A percentile compares a stretch with the other conserved stretches of the same genome.
Conservation (phyloP, 2,888 invertebrate species). For the Anoplius nigerrimus region DNA sequence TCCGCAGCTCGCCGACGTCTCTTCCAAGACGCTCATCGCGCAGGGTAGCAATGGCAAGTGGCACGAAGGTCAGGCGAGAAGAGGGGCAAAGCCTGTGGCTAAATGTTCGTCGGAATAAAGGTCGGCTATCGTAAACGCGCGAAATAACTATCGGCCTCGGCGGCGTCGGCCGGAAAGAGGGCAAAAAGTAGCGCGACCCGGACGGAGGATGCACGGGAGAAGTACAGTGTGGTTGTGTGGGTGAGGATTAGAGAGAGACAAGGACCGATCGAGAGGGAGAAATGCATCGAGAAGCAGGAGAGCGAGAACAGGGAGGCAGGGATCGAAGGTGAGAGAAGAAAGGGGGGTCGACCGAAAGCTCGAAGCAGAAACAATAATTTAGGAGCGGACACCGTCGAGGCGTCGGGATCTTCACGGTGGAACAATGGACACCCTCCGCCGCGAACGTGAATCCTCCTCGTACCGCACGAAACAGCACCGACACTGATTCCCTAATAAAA, state of each 20-base stretch:
- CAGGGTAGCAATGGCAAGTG: neutral
- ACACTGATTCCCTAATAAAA: constrained; percentile 63
- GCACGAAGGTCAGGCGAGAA: constrained; percentile 3
- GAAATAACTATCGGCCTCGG: constrained; percentile 60
- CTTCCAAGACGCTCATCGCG: neutral
- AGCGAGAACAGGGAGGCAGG: too few species aligned
- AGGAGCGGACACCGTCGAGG: constrained; percentile 43
- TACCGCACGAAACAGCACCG: constrained; percentile 38
- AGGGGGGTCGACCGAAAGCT: constrained; percentile 24
- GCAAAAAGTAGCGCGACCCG: constrained; percentile 14
- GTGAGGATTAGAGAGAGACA: constrained; percentile 13
- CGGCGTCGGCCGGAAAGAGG: constrained; percentile 16
- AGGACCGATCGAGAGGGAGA: neutral
- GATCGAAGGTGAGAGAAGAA: neutral
- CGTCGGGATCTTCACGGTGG: constrained; percentile 32
- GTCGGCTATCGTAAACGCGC: constrained; percentile 64
- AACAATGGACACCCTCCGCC: constrained; percentile 39
- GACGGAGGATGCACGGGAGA: constrained; percentile 35
- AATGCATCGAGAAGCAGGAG: neutral
- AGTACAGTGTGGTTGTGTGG: too few species aligned
- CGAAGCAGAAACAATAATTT: constrained; percentile 57
- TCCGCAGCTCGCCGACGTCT: neutral
- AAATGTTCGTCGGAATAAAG: constrained; percentile 58
- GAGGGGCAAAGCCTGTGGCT: constrained; percentile 42
- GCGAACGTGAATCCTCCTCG: constrained; percentile 25